Conservation (phyloP, 1,140 invertebrate genomes). For the Pseudachorutes palmiensis region DNA sequence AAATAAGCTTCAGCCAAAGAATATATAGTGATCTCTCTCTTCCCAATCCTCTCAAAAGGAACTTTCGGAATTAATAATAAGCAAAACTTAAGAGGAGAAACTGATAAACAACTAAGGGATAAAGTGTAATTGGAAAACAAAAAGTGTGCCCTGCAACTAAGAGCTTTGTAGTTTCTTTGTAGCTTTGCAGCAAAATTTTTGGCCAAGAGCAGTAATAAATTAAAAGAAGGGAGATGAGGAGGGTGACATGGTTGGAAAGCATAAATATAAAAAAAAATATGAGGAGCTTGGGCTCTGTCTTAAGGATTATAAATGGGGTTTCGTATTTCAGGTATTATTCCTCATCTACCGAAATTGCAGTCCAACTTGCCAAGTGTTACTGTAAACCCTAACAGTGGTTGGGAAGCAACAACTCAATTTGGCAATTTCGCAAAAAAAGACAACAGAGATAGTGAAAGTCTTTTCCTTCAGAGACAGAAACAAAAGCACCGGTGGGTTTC, state of each 20-base stretch:
- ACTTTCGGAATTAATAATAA: background rate
- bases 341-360: slow-evolving; percentile 3
- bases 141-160: background rate
- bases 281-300: too few species aligned
- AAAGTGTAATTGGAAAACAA: slow-evolving; percentile 15
- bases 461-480: too few species aligned
- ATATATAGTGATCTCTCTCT: background rate
- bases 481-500: too few species aligned
- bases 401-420: too few species aligned
- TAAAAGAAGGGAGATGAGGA: background rate
- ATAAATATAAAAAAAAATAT: too few species aligned
- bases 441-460: too few species aligned
- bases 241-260: background rate
- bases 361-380: too few species aligned
- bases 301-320: slow-evolving; percentile 11
- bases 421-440: too few species aligned
- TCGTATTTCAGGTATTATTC: slow-evolving; percentile 11
- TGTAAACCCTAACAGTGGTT: too few species aligned
- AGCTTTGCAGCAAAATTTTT: too few species aligned
- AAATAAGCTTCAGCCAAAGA: background rate
- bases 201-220: slow-evolving; percentile 5
- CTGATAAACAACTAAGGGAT: slow-evolving; percentile 1
- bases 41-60: background rate
- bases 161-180: background rate
- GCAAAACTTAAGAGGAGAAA: background rate